Conservation (phyloP, 2,797 vertebrate species). For the Melanotaenia pygmaea region DNA sequence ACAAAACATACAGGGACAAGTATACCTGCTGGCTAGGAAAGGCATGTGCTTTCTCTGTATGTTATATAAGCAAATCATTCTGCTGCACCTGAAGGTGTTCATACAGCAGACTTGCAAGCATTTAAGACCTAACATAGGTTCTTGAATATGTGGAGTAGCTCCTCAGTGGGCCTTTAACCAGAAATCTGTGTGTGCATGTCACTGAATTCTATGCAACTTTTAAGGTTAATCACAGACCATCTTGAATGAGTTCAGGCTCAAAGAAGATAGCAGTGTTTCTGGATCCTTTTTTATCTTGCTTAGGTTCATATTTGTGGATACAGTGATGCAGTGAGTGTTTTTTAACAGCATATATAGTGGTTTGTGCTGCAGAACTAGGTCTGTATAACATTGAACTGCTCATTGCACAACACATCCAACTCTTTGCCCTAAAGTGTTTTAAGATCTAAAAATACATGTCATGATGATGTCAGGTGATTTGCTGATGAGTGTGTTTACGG, state of each 20-base stretch:
- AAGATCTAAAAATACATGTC: conserved; percentile 7
- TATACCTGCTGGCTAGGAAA: conserved; percentile 39
- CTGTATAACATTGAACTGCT: background rate
- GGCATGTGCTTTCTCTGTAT: background rate
- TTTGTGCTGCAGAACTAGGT: background rate
- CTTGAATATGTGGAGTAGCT: background rate
- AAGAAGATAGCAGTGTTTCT: background rate
- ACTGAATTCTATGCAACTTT: background rate
- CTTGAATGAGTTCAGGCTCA: too few species aligned
- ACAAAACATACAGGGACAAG: background rate
- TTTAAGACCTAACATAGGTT: background rate
- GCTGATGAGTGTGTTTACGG: conserved; percentile 11
- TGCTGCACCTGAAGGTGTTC: background rate
- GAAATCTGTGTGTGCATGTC: background rate
- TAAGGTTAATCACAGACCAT: too few species aligned
- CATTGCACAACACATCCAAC: background rate
- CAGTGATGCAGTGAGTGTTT: too few species aligned
- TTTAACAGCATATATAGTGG: too few species aligned
- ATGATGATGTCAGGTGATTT: conserved; percentile 34
- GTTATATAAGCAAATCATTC: conserved; percentile 27
- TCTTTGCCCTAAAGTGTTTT: background rate
- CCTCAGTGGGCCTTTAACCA: too few species aligned
- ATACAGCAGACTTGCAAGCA: background rate
- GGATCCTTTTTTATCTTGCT: too few species aligned
- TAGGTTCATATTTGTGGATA: background rate